Evolutionary conservation across 2,113 vertebrate species (phyloP).

Genomic region (Dolichotis patagonum): DNA sequence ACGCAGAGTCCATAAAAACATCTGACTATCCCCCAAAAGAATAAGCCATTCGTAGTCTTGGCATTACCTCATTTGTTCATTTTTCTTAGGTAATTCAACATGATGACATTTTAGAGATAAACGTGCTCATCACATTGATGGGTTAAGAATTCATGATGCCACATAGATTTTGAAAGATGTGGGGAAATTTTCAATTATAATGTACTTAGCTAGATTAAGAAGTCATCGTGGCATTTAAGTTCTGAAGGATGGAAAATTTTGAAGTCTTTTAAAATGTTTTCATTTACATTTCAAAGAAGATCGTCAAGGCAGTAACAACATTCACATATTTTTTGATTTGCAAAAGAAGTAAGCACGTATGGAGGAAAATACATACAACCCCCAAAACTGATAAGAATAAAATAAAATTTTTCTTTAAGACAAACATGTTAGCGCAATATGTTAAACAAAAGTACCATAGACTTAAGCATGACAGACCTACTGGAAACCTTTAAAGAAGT

Average conservation of each 20-base stretch:
- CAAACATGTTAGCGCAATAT: neutral
- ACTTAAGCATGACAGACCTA: neutral
- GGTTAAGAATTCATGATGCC: slow-evolving; percentile 51
- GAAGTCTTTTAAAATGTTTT: slow-evolving; percentile 43
- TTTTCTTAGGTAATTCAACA: neutral
- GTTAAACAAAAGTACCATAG: neutral
- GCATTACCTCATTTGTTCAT: slow-evolving; percentile 41
- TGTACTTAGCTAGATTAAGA: slow-evolving; percentile 52
- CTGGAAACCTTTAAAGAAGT: neutral
- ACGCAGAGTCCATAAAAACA: neutral
- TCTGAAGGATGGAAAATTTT: slow-evolving; percentile 55
- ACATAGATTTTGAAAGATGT: slow-evolving; percentile 53
- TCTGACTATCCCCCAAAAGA: neutral
- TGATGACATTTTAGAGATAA: slow-evolving; percentile 55
- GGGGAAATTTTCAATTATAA: slow-evolving; percentile 54
- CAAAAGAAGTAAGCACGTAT: slow-evolving; percentile 35
- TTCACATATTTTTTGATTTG: slow-evolving; percentile 54
- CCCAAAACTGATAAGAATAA: neutral
- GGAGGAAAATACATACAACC: slow-evolving; percentile 37
- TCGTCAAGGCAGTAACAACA: slow-evolving; percentile 18
- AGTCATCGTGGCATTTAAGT: neutral
- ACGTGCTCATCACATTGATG: neutral
- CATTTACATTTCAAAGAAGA: slow-evolving; percentile 63
- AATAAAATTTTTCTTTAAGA: neutral
- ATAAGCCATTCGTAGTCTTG: neutral